These are phyloP conservation scores for Fabriciana adippe DNA, from an alignment of 2,888 invertebrate genomes.

Conservation along the genomic window DNA sequence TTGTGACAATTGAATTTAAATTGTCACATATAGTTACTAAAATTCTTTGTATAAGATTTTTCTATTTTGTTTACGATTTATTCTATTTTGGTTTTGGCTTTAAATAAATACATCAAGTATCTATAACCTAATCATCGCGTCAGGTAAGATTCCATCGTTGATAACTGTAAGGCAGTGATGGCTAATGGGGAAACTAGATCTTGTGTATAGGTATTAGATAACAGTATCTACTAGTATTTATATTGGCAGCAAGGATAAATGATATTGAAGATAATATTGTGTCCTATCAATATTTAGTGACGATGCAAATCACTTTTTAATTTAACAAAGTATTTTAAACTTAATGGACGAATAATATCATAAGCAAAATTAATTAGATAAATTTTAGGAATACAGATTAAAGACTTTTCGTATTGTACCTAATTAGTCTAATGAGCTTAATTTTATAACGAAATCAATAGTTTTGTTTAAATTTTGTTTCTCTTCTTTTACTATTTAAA, in stretches of 20 bases:
- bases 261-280: neutral
- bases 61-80: neutral
- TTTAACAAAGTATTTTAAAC: neutral
- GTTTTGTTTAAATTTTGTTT: neutral
- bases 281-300: neutral
- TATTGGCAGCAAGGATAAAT: constrained; percentile 3
- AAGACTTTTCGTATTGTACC: neutral
- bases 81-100: constrained; percentile 5
- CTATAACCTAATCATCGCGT: neutral
- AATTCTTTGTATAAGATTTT: too few relatives aligned
- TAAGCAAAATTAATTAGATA: neutral
- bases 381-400: neutral
- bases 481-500: neutral
- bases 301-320: neutral
- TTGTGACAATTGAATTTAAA: constrained; percentile 24
- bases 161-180: constrained; percentile 20
- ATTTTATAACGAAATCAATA: neutral
- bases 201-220: constrained; percentile 20
- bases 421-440: constrained; percentile 3
- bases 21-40: constrained; percentile 15
- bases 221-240: constrained; percentile 14
- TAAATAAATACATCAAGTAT: neutral
- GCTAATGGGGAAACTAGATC: constrained; percentile 15
- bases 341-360: neutral
- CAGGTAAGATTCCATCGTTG: constrained; percentile 22